Evolutionary conservation across 2,888 invertebrate species (phyloP), one percentile per base, ranked within the genome.

Genomic region (Napeogenes sylphis): DNA sequence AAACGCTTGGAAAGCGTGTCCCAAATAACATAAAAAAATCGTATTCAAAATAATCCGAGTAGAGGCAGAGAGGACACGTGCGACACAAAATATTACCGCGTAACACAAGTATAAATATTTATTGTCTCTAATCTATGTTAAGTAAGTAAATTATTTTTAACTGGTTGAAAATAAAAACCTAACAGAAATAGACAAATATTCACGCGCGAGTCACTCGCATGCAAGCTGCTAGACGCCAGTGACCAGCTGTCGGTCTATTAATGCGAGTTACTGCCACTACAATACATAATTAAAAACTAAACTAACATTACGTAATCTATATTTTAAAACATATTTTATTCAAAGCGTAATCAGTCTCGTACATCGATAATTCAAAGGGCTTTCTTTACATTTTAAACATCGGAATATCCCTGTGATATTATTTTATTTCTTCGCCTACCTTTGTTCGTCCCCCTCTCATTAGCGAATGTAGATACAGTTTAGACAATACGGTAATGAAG

Each of bases 371-470:
- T 46, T 46, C 46, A 57, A n/a, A 30, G 56, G 46, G 55, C 35
- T 58, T 58, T 58, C 46, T 62, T 62, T 62, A 45, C 59, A 59
- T 59, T 59, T 59, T 38, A 59, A 63, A 59, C 38, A 59, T 42
- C 13, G 47, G 33, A 51, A 38, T 45, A 33, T 63, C 55, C 21
- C 55, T 55, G 62, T 63, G 54, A 63, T 63, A 63, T 63, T 64
- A 64, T 64, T 55, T 60, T 64, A 64, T 63, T 56, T 64, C 64
- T 61, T 60, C 56, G 63, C 55, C 14, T 61, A 64, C 64, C 60
- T 63, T 63, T 63, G 63, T 63, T 63, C 55, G 38, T 61, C 64
- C 64, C 64, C 58, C 61, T 32, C 64, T 64, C 64, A 64, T 64
- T 64, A 61, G 60, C 45, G 57, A 45, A 60, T 59, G 58, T 61